A percentile compares a stretch with the other conserved stretches of the same genome.
phyloP scores from a whole-genome alignment of 2,888 invertebrate species.

The Drosophila diplacantha region DNA sequence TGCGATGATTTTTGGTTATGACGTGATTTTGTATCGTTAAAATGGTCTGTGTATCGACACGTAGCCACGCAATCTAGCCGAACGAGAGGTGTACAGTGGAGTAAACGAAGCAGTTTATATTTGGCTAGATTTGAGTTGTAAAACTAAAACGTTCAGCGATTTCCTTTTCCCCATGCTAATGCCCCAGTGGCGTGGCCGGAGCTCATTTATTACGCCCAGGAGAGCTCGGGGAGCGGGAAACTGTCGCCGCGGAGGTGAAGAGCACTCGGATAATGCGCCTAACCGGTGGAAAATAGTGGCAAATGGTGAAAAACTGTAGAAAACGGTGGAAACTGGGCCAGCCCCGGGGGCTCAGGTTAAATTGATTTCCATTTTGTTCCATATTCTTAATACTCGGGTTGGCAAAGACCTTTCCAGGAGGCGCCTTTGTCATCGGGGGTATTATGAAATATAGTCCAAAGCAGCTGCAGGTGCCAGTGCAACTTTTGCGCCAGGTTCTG shows the following conservation, averaged over 20 bases:
- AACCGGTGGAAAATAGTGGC: slow-evolving; percentile 30
- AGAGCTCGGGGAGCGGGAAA: slow-evolving; percentile 25
- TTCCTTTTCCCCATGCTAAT: slow-evolving; percentile 52
- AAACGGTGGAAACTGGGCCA: slow-evolving; percentile 20
- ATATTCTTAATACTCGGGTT: slow-evolving; percentile 48
- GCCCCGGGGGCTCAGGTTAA: slow-evolving; percentile 9
- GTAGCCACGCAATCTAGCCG: slow-evolving; percentile 90
- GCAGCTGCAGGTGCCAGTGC: not conserved
- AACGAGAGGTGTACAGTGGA: slow-evolving; percentile 15
- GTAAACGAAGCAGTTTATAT: slow-evolving; percentile 32
- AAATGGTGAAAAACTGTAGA: slow-evolving; percentile 12
- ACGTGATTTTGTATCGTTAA: slow-evolving; percentile 92
- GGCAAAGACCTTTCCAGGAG: slow-evolving; percentile 31
- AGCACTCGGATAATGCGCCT: slow-evolving; percentile 24
- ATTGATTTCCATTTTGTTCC: slow-evolving; percentile 31
- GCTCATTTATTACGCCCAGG: slow-evolving; percentile 55
- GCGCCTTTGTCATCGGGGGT: slow-evolving; percentile 46
- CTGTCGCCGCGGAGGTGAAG: slow-evolving; percentile 47
- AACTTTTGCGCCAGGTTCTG: slow-evolving; percentile 40
- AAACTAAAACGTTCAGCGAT: slow-evolving; percentile 57
- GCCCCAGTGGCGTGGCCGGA: slow-evolving; percentile 56
- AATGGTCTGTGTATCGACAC: slow-evolving; percentile 93
- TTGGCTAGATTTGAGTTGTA: slow-evolving; percentile 45
- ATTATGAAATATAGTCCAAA: slow-evolving; percentile 43
- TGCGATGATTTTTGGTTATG: slow-evolving; percentile 92